A percentile compares a stretch with the other conserved stretches of the same genome.
Conservation (phyloP, 2,888 invertebrate species). For the Omphaloscelis lunosa region DNA sequence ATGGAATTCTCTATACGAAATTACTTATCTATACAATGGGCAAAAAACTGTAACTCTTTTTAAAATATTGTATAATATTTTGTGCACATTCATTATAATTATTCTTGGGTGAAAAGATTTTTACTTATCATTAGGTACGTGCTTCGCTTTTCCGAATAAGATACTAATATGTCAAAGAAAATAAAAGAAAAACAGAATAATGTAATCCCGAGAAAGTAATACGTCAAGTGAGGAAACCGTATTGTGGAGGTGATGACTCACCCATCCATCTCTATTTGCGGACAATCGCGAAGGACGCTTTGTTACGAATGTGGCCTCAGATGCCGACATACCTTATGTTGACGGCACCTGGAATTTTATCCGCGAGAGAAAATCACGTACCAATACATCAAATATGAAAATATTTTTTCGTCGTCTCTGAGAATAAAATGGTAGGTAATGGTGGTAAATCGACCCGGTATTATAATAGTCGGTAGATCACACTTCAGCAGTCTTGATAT, state of each 20-base stretch:
- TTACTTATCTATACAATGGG: no score
- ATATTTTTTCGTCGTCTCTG: conserved; percentile 3
- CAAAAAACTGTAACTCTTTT: no score
- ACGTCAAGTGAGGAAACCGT: conserved; percentile 40
- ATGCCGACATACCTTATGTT: conserved; percentile 27
- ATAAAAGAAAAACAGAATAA: conserved; percentile 42
- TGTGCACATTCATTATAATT: not conserved
- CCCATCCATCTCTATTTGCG: conserved; percentile 57
- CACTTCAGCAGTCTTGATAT: not conserved
- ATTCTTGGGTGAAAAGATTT: conserved; percentile 13
- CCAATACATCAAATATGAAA: conserved; percentile 27
- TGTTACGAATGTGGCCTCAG: conserved; percentile 43
- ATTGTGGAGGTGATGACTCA: conserved; percentile 51
- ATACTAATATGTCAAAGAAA: conserved; percentile 28
- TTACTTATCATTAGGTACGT: not conserved
- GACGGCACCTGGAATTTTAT: conserved; percentile 24
- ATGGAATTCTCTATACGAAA: no score
- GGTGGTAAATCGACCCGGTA: not conserved
- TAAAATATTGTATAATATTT: no score
- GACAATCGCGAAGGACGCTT: conserved; percentile 49
- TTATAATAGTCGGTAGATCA: not conserved
- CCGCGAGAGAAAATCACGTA: conserved; percentile 3
- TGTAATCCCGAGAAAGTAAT: conserved; percentile 53
- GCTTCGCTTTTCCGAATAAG: conserved; percentile 11
- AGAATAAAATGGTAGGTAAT: not conserved